phyloP scores from a whole-genome alignment of 1,140 invertebrate genomes.

The Oedothorax gibbosus region DNA sequence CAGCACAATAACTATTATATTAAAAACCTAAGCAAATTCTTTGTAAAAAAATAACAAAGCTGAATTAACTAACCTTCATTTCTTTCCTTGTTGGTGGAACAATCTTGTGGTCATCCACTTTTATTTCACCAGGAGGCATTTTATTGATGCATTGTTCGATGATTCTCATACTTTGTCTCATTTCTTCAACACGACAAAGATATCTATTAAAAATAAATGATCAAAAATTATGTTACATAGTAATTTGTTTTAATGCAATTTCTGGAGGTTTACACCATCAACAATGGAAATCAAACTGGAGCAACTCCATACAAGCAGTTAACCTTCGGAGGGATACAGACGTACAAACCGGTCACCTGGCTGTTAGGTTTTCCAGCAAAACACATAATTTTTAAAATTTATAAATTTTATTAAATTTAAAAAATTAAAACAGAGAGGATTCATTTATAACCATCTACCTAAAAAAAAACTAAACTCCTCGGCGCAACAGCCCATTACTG shows the following conservation, averaged over 20 bases:
- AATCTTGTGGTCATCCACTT: slow-evolving; percentile 94
- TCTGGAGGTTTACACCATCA: not conserved
- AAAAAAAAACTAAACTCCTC: too few species aligned
- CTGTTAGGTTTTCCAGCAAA: too few species aligned
- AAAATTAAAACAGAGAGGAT: too few species aligned
- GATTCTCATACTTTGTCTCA: slow-evolving; percentile 94
- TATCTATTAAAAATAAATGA: slow-evolving; percentile 75
- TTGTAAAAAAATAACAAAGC: not conserved
- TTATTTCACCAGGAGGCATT: slow-evolving; percentile 95
- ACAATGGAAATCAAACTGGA: not conserved
- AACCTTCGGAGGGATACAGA: too few species aligned
- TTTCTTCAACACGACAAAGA: slow-evolving; percentile 93
- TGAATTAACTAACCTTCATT: slow-evolving; percentile 82
- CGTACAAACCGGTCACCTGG: too few species aligned
- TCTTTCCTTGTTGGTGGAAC: slow-evolving; percentile 89
- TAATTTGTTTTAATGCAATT: not conserved
- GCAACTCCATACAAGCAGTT: too few species aligned
- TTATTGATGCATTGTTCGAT: slow-evolving; percentile 97
- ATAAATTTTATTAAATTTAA: too few species aligned
- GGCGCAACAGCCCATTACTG: too few species aligned
- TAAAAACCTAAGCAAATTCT: not conserved
- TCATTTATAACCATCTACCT: too few species aligned
- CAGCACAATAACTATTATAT: too few species aligned
- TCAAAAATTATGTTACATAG: not conserved
- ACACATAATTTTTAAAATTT: too few species aligned